Evolutionary conservation across 2,888 invertebrate genomes (phyloP), one percentile per base, ranked within the genome.

Genomic region (Chorisops tibialis): DNA sequence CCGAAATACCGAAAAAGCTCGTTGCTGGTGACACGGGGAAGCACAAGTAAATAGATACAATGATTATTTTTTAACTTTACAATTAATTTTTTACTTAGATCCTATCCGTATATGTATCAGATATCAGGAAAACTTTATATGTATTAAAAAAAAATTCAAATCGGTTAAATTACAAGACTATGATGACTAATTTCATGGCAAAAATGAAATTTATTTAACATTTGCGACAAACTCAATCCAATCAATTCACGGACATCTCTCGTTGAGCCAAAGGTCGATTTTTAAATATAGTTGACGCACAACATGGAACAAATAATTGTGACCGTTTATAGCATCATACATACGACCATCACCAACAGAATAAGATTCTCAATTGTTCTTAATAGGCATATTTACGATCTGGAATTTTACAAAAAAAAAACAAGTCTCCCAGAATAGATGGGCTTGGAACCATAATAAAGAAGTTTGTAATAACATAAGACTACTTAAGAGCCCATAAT

Each of bases 341-440:
- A 43, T 39, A 24, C n/a, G 30, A 30, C 30, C 59, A 59, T 59
- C 30, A 59, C 12, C 48, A 47, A 45, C 37, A 58, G 38, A 30
- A 30, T 43, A 45, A 37, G 52, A 38, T 12, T 50, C 24, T 49
- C 58, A 63, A 63, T 63, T 63, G 63, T 58, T 63, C 63, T 63
- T 63, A 63, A 63, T 63, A 63, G 58, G 45, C 30, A 56, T 63
- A 63, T 63, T 63, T 63, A 63, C 61, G 61, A 51, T 24, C 30
- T 47, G 50, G 63, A 63, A 63, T 63, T 59, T 38, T 16, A 21
- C 37, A 18, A 37, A 59, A 37, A 59, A 59, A 48, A 18, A 48
- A 37, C 19, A 21, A 30, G 45, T n/a, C 30, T 35, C 48, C 45
- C 6, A 38, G 47, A 59, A 59, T 47, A 59, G 48, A 45, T 30